phyloP scores from a whole-genome alignment of 1,140 invertebrate genomes.

The Drosophila punjabiensis region DNA sequence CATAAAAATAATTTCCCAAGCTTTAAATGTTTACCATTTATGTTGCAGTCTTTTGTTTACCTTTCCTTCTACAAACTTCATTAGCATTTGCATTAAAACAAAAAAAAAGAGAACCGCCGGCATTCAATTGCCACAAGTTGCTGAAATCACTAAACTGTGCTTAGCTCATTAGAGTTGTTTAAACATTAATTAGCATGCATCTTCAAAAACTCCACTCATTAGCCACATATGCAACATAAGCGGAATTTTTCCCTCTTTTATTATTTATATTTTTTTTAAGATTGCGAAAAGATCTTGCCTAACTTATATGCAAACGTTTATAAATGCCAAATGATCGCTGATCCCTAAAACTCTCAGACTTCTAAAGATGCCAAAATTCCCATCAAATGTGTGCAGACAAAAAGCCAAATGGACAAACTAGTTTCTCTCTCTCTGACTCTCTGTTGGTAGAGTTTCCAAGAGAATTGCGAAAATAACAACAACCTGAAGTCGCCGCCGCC shows the following conservation, averaged over 20 bases:
- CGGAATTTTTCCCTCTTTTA: slow-evolving; percentile 15
- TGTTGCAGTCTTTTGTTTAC: background rate
- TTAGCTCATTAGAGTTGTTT: slow-evolving; percentile 48
- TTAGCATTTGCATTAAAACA: background rate
- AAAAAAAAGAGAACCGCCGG: background rate
- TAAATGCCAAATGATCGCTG: slow-evolving; percentile 35
- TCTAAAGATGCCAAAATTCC: slow-evolving; percentile 26
- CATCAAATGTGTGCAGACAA: slow-evolving; percentile 64
- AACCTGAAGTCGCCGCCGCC: too few relatives aligned
- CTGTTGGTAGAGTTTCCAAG: slow-evolving; percentile 21
- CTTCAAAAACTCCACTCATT: slow-evolving; percentile 30
- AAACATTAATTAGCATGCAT: slow-evolving; percentile 45
- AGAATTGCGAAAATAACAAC: slow-evolving; percentile 83
- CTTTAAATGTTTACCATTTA: slow-evolving; percentile 1
- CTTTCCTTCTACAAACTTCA: background rate
- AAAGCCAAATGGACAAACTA: slow-evolving; percentile 61
- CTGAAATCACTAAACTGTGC: slow-evolving; percentile 26
- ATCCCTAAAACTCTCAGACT: slow-evolving; percentile 34
- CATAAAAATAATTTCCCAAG: background rate
- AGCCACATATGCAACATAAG: slow-evolving; percentile 15
- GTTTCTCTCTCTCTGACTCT: slow-evolving; percentile 40
- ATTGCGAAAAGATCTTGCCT: slow-evolving; percentile 27
- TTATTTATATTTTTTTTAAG: too few relatives aligned
- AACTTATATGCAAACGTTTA: slow-evolving; percentile 33
- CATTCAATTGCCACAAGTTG: slow-evolving; percentile 21